These are phyloP conservation scores for Hippocampus zosterae DNA, from an alignment of 2,113 vertebrate species.

Conservation along the genomic window DNA sequence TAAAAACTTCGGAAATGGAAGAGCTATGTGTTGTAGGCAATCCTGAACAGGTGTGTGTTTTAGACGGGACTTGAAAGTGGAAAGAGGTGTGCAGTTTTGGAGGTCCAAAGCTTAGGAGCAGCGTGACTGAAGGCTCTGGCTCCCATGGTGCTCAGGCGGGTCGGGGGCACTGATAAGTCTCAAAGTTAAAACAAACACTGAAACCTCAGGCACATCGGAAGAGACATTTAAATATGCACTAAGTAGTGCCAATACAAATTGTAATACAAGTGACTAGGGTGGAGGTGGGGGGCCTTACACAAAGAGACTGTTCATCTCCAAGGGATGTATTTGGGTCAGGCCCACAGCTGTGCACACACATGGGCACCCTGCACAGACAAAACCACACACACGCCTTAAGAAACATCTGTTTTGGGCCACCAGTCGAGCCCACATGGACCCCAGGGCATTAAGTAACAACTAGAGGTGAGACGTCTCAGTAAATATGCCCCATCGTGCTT, in stretches of 20 bases:
- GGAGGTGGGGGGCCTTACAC: not conserved
- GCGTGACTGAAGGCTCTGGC: no score
- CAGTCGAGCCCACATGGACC: constrained; percentile 54
- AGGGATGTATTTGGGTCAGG: constrained; percentile 50
- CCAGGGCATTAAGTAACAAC: constrained; percentile 37
- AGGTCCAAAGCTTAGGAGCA: no score
- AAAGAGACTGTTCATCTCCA: constrained; percentile 37
- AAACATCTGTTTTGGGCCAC: constrained; percentile 62
- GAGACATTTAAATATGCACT: constrained; percentile 2
- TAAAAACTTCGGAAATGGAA: no score
- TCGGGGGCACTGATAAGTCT: no score
- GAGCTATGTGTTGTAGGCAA: no score
- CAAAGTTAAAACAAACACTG: not conserved
- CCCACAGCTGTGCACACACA: constrained; percentile 41
- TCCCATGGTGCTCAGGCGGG: no score
- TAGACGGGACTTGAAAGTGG: no score
- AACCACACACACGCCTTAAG: constrained; percentile 11
- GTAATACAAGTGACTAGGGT: constrained; percentile 31
- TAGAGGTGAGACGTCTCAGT: constrained; percentile 46
- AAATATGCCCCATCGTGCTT: constrained; percentile 23
- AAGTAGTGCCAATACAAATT: not conserved
- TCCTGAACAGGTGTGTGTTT: no score
- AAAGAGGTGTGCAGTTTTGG: no score
- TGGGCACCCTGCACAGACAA: constrained; percentile 4
- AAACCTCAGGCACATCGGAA: not conserved